These are phyloP conservation scores for Potamarius usumacintae DNA, from an alignment of 2,113 vertebrate species.

Conservation along the genomic window DNA sequence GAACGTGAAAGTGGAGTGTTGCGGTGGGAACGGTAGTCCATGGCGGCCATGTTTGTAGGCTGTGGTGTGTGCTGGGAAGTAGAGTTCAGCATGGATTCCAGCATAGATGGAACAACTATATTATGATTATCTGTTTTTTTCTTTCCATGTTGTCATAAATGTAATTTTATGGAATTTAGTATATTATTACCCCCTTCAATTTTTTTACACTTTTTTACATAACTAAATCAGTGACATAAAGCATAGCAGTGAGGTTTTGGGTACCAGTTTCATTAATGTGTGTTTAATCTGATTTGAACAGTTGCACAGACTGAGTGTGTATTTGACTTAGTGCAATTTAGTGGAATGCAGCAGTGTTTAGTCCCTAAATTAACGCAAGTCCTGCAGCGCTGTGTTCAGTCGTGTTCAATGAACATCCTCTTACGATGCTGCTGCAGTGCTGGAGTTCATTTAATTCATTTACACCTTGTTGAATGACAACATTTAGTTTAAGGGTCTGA, in stretches of 20 bases:
- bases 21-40: too few species aligned
- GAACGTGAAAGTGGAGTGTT: too few species aligned
- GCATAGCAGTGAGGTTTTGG: background rate
- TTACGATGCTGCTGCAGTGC: background rate
- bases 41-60: too few species aligned
- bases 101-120: background rate
- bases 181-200: background rate
- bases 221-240: background rate
- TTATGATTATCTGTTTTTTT: background rate
- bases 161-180: background rate
- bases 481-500: background rate
- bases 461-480: background rate
- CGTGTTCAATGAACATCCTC: slow-evolving; percentile 71
- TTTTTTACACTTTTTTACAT: background rate
- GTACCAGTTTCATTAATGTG: background rate
- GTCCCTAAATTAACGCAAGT: slow-evolving; percentile 74
- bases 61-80: too few species aligned
- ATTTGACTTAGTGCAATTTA: slow-evolving; percentile 74
- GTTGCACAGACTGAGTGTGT: background rate
- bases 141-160: background rate
- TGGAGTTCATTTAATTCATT: background rate
- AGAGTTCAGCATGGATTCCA: too few species aligned
- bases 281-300: slow-evolving; percentile 28
- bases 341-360: slow-evolving; percentile 69
- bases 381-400: slow-evolving; percentile 69